These are phyloP conservation scores for Casuarius casuarius DNA, from an alignment of 2,113 vertebrate species.

Conservation along the genomic window DNA sequence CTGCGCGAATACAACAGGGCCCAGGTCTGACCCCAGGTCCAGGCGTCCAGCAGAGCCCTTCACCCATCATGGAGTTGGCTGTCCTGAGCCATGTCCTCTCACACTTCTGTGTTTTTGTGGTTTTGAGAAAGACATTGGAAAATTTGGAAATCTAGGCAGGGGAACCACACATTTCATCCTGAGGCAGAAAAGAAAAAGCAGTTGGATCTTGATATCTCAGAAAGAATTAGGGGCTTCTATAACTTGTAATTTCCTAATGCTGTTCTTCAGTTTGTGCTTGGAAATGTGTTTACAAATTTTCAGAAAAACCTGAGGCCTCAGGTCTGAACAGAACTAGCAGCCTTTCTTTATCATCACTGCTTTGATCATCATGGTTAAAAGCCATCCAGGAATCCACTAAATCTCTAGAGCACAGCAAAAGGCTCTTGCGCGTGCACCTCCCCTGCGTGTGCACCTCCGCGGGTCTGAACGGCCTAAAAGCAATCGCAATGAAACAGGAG, in stretches of 20 bases:
- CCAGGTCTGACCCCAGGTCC: too few species aligned
- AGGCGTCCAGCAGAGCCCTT: background rate
- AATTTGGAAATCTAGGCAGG: too few species aligned
- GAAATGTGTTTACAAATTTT: background rate
- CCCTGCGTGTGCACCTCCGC: background rate
- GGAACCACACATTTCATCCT: background rate
- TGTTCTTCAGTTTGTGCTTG: background rate
- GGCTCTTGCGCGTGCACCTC: background rate
- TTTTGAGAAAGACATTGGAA: background rate
- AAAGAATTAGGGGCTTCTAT: background rate
- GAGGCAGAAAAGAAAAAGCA: background rate
- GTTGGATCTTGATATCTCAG: background rate
- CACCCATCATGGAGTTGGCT: fast-evolving
- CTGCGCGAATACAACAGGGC: too few species aligned
- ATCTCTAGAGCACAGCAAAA: background rate
- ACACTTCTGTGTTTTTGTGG: too few species aligned
- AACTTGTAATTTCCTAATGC: background rate
- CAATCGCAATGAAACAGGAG: background rate
- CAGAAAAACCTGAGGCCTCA: background rate
- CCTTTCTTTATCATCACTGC: background rate
- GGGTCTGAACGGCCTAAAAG: background rate
- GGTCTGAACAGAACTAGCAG: background rate
- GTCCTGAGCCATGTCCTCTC: background rate
- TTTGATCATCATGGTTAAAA: background rate
- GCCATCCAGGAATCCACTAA: background rate